Evolutionary conservation across 2,113 vertebrate genomes (phyloP).

Genomic region (Xyrauchen texanus): DNA sequence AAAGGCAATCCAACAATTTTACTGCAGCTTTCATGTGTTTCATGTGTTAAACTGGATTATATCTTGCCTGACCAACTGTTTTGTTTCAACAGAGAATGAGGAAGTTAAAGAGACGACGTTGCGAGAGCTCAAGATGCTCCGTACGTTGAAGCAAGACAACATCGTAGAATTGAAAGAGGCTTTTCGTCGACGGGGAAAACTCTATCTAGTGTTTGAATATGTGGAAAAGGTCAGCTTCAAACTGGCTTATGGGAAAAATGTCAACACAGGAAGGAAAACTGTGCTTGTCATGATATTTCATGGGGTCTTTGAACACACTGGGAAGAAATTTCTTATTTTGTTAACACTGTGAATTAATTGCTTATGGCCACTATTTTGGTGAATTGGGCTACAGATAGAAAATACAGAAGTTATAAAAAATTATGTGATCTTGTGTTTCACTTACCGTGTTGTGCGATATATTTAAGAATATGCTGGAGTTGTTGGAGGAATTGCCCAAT

Average conservation of each 20-base stretch:
- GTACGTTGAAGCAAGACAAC: slow-evolving; percentile 97
- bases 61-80: too few relatives aligned
- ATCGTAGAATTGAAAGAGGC: slow-evolving; percentile 98
- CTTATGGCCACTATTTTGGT: too few relatives aligned
- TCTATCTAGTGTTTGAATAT: slow-evolving; percentile 93
- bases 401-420: neutral
- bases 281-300: too few relatives aligned
- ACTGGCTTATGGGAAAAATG: slow-evolving; percentile 14
- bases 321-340: too few relatives aligned
- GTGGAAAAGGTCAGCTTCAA: slow-evolving; percentile 79
- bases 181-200: slow-evolving; percentile 93
- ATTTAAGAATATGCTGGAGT: slow-evolving; percentile 96
- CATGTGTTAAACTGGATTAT: too few relatives aligned
- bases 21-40: too few relatives aligned
- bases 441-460: neutral
- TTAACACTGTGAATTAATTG: too few relatives aligned
- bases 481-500: slow-evolving; percentile 96
- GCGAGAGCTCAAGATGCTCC: slow-evolving; percentile 99
- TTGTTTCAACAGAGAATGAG: slow-evolving; percentile 74
- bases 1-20: too few relatives aligned
- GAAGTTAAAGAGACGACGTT: slow-evolving; percentile 83
- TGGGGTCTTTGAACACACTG: too few relatives aligned
- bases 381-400: too few relatives aligned
- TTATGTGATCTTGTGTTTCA: slow-evolving; percentile 24
- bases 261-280: too few relatives aligned